Evolutionary conservation across 92 coral and sea anemone species (phyloP).

Genomic region (Hydrozoanthus gracilis): DNA sequence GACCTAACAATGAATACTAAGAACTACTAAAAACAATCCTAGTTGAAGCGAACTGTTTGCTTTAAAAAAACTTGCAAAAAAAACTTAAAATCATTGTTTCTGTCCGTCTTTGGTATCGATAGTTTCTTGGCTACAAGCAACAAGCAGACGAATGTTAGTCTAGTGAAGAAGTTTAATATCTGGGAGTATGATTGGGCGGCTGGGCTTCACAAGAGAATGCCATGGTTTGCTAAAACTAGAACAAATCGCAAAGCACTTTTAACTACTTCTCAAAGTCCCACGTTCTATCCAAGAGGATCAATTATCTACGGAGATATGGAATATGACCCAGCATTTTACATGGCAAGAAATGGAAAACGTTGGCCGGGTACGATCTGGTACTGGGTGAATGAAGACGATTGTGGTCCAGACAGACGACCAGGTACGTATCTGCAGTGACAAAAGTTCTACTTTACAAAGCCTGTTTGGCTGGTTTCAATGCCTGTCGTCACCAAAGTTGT

Average conservation of each 20-base stretch:
- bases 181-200: constrained; percentile 73
- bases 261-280: constrained; percentile 60
- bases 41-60: too few relatives aligned
- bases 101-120: not conserved
- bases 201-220: constrained; percentile 75
- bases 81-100: not conserved
- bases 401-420: constrained; percentile 72
- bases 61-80: not conserved
- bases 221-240: constrained; percentile 69
- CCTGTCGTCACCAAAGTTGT: not conserved
- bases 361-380: constrained; percentile 87
- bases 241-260: constrained; percentile 65
- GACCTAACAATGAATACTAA: too few relatives aligned
- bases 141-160: constrained; percentile 65
- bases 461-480: too few relatives aligned
- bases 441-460: too few relatives aligned
- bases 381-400: constrained; percentile 91
- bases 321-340: constrained; percentile 77
- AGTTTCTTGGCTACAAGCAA: constrained; percentile 72
- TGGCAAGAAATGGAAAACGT: constrained; percentile 39
- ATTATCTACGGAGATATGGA: constrained; percentile 76
- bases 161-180: constrained; percentile 59
- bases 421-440: constrained; percentile 29
- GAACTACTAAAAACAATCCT: too few relatives aligned
- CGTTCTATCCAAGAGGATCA: constrained; percentile 75